phyloP scores from a whole-genome alignment of 2,113 vertebrate genomes.

The Bothrops jararaca region DNA sequence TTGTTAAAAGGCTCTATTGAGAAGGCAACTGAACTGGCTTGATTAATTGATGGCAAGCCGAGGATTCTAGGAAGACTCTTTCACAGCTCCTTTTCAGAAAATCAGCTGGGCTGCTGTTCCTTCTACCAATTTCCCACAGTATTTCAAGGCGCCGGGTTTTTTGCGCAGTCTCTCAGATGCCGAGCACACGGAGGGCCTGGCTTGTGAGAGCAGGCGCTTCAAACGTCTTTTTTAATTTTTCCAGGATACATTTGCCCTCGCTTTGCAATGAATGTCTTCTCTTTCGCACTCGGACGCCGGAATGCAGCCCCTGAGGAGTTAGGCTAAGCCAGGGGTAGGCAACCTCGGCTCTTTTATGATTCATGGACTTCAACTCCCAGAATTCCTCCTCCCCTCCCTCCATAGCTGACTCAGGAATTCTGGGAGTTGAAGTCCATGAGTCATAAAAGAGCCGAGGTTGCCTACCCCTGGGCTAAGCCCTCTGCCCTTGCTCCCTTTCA shows the following conservation, averaged over 20 bases:
- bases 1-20: neutral
- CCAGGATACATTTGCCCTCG: neutral
- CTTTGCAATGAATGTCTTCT: neutral
- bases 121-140: neutral
- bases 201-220: neutral
- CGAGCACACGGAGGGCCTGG: neutral
- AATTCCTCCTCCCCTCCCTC: too few relatives aligned
- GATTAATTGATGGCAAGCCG: neutral
- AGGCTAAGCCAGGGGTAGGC: neutral
- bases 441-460: too few relatives aligned
- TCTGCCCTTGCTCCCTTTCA: neutral
- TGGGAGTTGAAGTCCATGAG: too few relatives aligned
- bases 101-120: neutral
- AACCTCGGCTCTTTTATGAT: too few relatives aligned
- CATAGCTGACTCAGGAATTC: too few relatives aligned
- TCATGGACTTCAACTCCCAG: too few relatives aligned
- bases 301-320: neutral
- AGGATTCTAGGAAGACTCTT: neutral
- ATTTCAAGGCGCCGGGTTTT: fast-evolving
- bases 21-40: too few relatives aligned
- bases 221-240: neutral
- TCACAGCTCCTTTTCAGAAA: neutral
- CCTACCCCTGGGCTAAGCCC: neutral
- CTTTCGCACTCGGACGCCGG: neutral
- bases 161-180: neutral